Base-by-base conservation (phyloP, 2,113 vertebrate species). In the Corythoichthys intestinalis region DNA sequence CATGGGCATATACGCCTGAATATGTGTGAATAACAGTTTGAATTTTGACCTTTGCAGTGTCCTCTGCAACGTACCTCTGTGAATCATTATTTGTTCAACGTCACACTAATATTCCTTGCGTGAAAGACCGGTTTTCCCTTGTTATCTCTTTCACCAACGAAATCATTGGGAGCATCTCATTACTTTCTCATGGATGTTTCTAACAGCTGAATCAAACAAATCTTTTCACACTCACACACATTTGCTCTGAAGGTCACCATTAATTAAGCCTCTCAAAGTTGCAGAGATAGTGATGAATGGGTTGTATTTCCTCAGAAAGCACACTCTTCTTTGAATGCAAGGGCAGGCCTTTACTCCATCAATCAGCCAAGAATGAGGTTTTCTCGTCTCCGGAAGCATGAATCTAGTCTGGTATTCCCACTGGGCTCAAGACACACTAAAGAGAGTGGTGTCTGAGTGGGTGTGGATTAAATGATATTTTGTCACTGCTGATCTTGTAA, bases 161-260 rank as follows among this genome's bases (percentile, higher is more conserved):
- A 65, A 71, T 90, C 75, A 80, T 83, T 77, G 65, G 59, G 56
- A 75, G 59, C 49, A 75, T 67, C 75, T 86, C 85, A 85, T 87
- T 87, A 86, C 58, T 82, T 72, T 81, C 82, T 83, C 63, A 82
- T 73, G 73, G 71, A 65, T n/a, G 28, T 71, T 70, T 54, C 75
- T 38, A 62, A 63, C 46, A 68, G 62, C 69, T 10, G 7, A 72
- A 72, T 65, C 38, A 62, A 53, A 67, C 3, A 41, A 20, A 41
- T 9, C 39, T 61, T 44, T 41, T 61, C 15, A 9, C 58, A 17
- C 58, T 37, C 59, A 63, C 44, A 15, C 49, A 65, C 47, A 14
- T 48, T 59, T 35, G 12, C 46, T 63, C 56, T 35, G 2, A 81
- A 86, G 80, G 83, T 86, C 85, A 81, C 14, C 57, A 72, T 81